These are phyloP conservation scores for Gymnorhina tibicen DNA, from an alignment of 2,113 vertebrate genomes.

Conservation along the genomic window DNA sequence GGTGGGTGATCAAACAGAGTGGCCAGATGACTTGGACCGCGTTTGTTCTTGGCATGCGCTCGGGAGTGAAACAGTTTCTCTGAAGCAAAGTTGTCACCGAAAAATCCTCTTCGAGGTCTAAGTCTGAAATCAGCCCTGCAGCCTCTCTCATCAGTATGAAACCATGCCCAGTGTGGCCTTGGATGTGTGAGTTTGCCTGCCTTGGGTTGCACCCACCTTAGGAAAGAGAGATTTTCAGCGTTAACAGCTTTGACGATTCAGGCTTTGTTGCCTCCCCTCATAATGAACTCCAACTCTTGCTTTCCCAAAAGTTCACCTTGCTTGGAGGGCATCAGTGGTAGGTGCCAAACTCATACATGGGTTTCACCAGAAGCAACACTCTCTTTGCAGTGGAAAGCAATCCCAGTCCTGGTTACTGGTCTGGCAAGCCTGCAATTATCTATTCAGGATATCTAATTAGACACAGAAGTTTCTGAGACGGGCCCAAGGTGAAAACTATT, in stretches of 20 bases:
- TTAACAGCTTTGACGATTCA: neutral
- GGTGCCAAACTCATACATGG: neutral
- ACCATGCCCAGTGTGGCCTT: rapidly evolving
- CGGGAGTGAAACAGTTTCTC: neutral
- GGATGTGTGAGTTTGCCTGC: neutral
- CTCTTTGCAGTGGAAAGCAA: neutral
- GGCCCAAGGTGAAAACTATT: neutral
- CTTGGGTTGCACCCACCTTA: neutral
- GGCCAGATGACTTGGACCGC: neutral
- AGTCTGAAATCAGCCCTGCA: neutral
- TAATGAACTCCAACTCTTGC: neutral
- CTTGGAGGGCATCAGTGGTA: neutral
- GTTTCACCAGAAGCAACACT: neutral
- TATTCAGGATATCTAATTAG: neutral
- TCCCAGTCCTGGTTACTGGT: neutral
- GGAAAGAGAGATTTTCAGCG: neutral
- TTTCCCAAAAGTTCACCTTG: neutral
- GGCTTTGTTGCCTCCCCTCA: neutral
- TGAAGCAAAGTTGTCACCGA: neutral
- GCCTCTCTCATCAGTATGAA: neutral
- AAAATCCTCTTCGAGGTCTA: neutral
- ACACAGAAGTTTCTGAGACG: neutral
- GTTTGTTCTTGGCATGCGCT: neutral
- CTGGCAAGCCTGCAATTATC: rapidly evolving
- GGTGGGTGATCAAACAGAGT: neutral